Base-by-base conservation (phyloP, 1,140 invertebrate species). In the Megathymus violae region DNA sequence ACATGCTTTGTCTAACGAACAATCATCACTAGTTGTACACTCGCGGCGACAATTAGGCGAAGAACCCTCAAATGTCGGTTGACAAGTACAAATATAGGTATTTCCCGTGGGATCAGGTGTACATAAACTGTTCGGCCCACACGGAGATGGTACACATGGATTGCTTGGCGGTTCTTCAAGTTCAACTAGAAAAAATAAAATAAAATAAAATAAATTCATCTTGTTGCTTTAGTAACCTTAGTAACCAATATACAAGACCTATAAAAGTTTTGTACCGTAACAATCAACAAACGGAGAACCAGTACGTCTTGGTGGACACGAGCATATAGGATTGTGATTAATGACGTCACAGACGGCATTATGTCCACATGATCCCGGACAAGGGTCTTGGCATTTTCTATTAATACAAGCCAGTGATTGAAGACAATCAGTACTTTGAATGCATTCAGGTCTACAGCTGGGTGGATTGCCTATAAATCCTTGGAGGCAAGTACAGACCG, bases 241-340 rank as follows among this genome's bases (percentile, higher is more conserved):
- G n/a, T n/a, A n/a, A n/a, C n/a, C n/a, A n/a, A n/a, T n/a, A 25
- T 25, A 25, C 22, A 3, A 25, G 22, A n/a, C 22, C 22, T 31
- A 31, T 31, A 9, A 31, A 31, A 7, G 9, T 31, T 31, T 7
- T 4, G 27, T 31, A 82, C 93, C 88, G 47, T 92, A 94, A 71
- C 95, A 96, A 68, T 94, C 88, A 4, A 92, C 82, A 73, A 96
- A 96, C 38, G 96, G 95, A 92, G 96, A 95, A 31, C 96, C 95
- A 91, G 94, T 95, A 80, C 93, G 93, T 69, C 94, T 94, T 14
- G 85, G 76, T 50, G 93, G 92, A 79, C 95, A 95, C 61, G 84
- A 92, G 74, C 94, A 95, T 59, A 94, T 93, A 3, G 94, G 93
- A 76, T 93, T 93, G 74, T 95, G 95, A 81, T 94, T 94, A 16